Conservation (phyloP, 2,888 invertebrate genomes). For the Cryptus viduatorius region DNA sequence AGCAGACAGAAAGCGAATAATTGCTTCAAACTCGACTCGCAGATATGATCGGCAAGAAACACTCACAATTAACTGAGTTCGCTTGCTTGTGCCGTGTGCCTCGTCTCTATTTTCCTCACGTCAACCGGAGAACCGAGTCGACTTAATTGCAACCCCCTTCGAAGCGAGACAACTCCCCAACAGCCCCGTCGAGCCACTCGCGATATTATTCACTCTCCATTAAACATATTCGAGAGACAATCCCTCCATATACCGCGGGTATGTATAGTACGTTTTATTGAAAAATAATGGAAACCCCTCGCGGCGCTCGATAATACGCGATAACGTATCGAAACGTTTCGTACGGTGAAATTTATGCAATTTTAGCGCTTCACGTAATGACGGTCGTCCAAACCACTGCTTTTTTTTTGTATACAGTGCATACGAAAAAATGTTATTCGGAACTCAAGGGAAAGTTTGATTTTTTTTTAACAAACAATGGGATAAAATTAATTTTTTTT, state of each 20-base stretch:
- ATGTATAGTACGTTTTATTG: background rate
- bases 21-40: slow-evolving; percentile 57
- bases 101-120: background rate
- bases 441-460: too few species aligned
- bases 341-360: too few species aligned
- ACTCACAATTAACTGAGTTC: slow-evolving; percentile 70
- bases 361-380: too few species aligned
- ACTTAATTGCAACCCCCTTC: slow-evolving; percentile 55
- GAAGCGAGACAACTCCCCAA: slow-evolving; percentile 38
- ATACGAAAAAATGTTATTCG: too few species aligned
- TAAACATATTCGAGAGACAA: slow-evolving; percentile 44
- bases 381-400: too few species aligned
- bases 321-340: too few species aligned
- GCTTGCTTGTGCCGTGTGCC: background rate
- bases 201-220: slow-evolving; percentile 58
- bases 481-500: too few species aligned
- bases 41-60: slow-evolving; percentile 68
- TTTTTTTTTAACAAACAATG: too few species aligned
- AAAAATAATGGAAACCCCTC: background rate
- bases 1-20: slow-evolving; percentile 61
- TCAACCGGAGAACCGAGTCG: slow-evolving; percentile 24
- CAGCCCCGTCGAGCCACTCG: slow-evolving; percentile 38
- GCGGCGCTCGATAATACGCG: background rate
- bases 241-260: background rate
- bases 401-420: too few species aligned